These are phyloP conservation scores for Copidosoma floridanum DNA, from an alignment of 1,140 invertebrate genomes.

Conservation along the genomic window DNA sequence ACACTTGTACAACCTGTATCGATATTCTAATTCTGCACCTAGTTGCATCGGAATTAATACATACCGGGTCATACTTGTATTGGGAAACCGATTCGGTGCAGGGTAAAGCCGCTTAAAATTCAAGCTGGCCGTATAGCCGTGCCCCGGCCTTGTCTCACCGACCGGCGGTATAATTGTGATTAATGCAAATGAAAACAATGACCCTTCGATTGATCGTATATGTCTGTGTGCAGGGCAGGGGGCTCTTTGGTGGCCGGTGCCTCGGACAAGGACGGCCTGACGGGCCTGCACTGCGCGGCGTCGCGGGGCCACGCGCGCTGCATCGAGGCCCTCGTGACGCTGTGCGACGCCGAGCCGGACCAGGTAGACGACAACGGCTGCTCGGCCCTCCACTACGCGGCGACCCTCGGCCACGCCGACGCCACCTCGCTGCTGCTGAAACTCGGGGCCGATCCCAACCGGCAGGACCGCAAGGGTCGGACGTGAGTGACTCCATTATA, in stretches of 20 bases:
- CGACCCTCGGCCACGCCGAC: slow-evolving; percentile 92
- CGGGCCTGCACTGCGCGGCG: slow-evolving; percentile 93
- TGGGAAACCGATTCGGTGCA: too few species aligned
- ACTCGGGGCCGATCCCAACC: slow-evolving; percentile 85
- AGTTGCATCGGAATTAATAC: too few species aligned
- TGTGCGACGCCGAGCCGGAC: slow-evolving; percentile 85
- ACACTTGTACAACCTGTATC: too few species aligned
- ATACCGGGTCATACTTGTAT: too few species aligned
- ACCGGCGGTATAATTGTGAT: too few species aligned
- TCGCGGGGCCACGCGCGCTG: slow-evolving; percentile 92
- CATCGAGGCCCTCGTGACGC: slow-evolving; percentile 83
- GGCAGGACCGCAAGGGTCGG: slow-evolving; percentile 88
- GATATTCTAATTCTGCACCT: too few species aligned
- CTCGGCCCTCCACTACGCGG: slow-evolving; percentile 93
- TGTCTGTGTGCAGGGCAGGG: slow-evolving; percentile 48
- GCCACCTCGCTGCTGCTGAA: slow-evolving; percentile 86
- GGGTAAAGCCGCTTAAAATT: too few species aligned
- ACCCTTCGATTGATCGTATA: too few species aligned
- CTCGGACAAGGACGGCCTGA: slow-evolving; percentile 71
- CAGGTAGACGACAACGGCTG: slow-evolving; percentile 85
- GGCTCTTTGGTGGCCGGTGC: slow-evolving; percentile 50
- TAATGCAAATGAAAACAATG: too few species aligned
- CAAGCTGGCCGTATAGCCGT: too few species aligned
- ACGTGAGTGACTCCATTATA: slow-evolving; percentile 69
- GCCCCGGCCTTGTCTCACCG: too few species aligned